phyloP scores from a whole-genome alignment of 2,888 invertebrate species.

The Pyrocoelia pectoralis region DNA sequence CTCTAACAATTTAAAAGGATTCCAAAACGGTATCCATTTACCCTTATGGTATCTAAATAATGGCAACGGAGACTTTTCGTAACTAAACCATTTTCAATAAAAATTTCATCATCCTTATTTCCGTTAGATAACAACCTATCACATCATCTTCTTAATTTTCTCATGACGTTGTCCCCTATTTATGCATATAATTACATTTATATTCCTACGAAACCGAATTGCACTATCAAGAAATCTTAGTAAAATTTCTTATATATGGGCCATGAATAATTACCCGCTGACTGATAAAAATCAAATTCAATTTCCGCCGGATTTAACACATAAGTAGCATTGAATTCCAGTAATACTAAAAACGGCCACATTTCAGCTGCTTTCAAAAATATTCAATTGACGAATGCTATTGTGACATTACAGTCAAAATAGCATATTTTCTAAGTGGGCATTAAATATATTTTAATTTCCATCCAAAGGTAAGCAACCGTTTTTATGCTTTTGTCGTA shows the following conservation, averaged over 20 bases:
- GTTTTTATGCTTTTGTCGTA: conserved; percentile 21
- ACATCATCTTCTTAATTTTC: too few relatives aligned
- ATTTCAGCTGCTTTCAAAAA: conserved; percentile 34
- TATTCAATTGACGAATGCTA: conserved; percentile 38
- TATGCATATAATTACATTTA: too few relatives aligned
- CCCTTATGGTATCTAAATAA: too few relatives aligned
- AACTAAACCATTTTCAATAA: too few relatives aligned
- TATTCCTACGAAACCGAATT: background rate
- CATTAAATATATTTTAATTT: conserved; percentile 35
- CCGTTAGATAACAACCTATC: too few relatives aligned
- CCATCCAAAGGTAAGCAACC: conserved; percentile 31
- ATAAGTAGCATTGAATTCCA: conserved; percentile 25
- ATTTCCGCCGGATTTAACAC: conserved; percentile 33
- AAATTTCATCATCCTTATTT: too few relatives aligned
- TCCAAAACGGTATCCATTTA: too few relatives aligned
- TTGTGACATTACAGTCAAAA: conserved; percentile 43
- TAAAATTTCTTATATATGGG: background rate
- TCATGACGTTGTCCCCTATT: too few relatives aligned
- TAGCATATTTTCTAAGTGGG: conserved; percentile 35
- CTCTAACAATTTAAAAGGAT: too few relatives aligned
- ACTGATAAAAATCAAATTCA: conserved; percentile 31
- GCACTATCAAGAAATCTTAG: background rate
- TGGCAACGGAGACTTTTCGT: too few relatives aligned
- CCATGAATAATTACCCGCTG: conserved; percentile 5
- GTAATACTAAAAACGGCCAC: conserved; percentile 23